phyloP scores from a whole-genome alignment of 2,888 invertebrate genomes.

The Phaedon cochleariae region DNA sequence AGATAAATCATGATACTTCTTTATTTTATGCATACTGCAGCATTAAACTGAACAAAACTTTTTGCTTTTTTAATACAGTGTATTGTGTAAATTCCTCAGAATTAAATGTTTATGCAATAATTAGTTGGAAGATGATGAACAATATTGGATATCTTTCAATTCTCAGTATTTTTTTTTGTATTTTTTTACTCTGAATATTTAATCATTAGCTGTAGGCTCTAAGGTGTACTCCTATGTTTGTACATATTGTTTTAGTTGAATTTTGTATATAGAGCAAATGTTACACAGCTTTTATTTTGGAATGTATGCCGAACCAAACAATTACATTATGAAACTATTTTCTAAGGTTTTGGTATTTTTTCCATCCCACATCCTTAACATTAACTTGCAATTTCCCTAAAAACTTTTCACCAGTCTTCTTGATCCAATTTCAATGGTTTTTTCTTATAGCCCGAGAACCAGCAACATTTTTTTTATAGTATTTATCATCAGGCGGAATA shows the following conservation, averaged over 20 bases:
- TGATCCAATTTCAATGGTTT: too few relatives aligned
- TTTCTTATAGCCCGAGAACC: too few relatives aligned
- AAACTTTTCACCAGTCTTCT: neutral
- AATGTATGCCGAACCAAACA: conserved; percentile 38
- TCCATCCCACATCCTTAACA: conserved; percentile 1
- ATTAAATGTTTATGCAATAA: neutral
- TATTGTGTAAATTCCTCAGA: too few relatives aligned
- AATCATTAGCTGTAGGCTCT: conserved; percentile 7
- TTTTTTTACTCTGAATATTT: conserved; percentile 13
- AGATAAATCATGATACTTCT: neutral
- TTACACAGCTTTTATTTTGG: conserved; percentile 43
- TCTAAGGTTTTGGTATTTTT: conserved; percentile 12
- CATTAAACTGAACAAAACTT: neutral
- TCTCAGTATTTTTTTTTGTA: conserved; percentile 16
- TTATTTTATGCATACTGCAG: neutral
- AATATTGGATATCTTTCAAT: conserved; percentile 11
- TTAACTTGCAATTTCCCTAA: neutral
- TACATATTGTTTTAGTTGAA: conserved; percentile 12
- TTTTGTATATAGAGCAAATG: conserved; percentile 26
- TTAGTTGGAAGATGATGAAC: neutral
- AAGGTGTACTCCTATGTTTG: conserved; percentile 27
- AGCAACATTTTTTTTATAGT: too few relatives aligned
- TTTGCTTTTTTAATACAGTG: too few relatives aligned
- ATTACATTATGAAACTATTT: conserved; percentile 5
- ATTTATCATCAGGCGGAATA: too few relatives aligned